phyloP scores from a whole-genome alignment of 2,888 invertebrate genomes.

The Fragum fragum region DNA sequence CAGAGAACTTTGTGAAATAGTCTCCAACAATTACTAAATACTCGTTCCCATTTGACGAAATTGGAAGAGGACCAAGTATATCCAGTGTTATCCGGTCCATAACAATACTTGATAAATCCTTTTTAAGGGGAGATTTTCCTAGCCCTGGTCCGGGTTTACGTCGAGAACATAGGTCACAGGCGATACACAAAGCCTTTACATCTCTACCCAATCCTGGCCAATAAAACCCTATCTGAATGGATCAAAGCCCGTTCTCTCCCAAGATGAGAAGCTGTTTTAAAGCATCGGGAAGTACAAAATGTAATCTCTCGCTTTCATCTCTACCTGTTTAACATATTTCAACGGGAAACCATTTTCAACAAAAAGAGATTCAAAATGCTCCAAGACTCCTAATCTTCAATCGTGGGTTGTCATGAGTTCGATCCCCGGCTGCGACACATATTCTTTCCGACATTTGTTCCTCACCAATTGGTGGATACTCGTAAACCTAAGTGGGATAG shows the following conservation, averaged over 20 bases:
- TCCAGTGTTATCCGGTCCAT: slow-evolving; percentile 56
- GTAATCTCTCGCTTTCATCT: neutral
- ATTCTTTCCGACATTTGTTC: no score
- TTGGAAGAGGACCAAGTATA: slow-evolving; percentile 49
- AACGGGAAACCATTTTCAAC: no score
- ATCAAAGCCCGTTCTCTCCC: slow-evolving; percentile 55
- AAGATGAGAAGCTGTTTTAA: slow-evolving; percentile 54
- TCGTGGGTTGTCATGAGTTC: no score
- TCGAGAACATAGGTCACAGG: slow-evolving; percentile 58
- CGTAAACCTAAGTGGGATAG: no score
- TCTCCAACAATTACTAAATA: slow-evolving; percentile 26
- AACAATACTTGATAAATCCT: slow-evolving; percentile 29
- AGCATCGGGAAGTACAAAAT: slow-evolving; percentile 47
- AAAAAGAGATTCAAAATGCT: slow-evolving; percentile 44
- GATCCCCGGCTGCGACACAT: no score
- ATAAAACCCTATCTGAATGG: slow-evolving; percentile 48
- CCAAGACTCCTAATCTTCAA: no score
- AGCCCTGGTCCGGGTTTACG: slow-evolving; percentile 66
- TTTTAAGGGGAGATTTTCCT: slow-evolving; percentile 53
- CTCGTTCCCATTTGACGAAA: slow-evolving; percentile 28
- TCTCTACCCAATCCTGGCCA: slow-evolving; percentile 43
- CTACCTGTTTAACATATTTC: slow-evolving; percentile 6
- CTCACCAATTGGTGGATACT: no score
- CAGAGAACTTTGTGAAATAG: no score
- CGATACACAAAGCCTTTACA: slow-evolving; percentile 49